Percentiles rank a stretch among this genome's conserved stretches.
phyloP scores from a whole-genome alignment of 2,888 invertebrate genomes.

The Eurois occulta region DNA sequence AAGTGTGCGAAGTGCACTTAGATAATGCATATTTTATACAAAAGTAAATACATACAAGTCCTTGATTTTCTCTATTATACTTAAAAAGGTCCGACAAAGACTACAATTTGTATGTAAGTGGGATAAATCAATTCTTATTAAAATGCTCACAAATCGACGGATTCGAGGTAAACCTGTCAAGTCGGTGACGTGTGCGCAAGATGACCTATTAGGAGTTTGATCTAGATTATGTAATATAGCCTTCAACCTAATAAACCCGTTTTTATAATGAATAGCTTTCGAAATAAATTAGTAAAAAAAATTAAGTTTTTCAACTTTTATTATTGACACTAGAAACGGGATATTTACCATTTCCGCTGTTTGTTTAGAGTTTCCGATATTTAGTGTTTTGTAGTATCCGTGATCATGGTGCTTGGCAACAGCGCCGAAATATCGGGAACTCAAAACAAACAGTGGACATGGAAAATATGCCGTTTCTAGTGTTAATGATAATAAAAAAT shows the following conservation, averaged over 20 bases:
- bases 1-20: constrained; percentile 4
- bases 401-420: no score
- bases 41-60: neutral
- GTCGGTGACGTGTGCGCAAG: neutral
- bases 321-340: no score
- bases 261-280: neutral
- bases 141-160: constrained; percentile 3
- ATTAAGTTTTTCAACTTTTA: no score
- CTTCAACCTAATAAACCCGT: constrained; percentile 8
- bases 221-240: constrained; percentile 26
- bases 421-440: no score
- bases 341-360: no score
- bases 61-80: constrained; percentile 8
- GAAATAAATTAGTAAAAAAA: neutral
- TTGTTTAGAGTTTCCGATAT: no score
- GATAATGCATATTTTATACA: constrained; percentile 9
- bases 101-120: constrained; percentile 32
- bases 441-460: no score
- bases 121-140: constrained; percentile 15
- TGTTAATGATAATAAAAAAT: no score
- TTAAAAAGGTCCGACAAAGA: neutral
- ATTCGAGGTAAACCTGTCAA: constrained; percentile 48
- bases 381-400: no score
- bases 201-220: constrained; percentile 14
- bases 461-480: no score